Evolutionary conservation across 1,140 invertebrate species (phyloP), one percentile per base, ranked within the genome.

Genomic region (Battus philenor): DNA sequence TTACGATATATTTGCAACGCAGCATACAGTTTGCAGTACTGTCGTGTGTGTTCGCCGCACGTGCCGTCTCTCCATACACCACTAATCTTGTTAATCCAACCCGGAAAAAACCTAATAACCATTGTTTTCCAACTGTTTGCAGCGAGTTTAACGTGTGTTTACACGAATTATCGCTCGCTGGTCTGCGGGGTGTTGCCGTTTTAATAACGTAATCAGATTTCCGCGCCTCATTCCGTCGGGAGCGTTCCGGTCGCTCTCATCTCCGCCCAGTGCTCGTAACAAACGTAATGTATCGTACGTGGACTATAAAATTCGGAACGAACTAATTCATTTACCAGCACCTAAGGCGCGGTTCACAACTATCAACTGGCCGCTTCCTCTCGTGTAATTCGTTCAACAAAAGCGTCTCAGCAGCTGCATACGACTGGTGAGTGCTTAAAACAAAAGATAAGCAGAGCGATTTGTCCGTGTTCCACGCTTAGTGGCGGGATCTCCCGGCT

Each of bases 81-180:
- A 47, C 55, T 77, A 73, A 82, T 72, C 69, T 68, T 47, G 63
- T 44, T 79, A 79, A 82, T 76, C 78, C 66, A 24, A 69, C 67
- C 67, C 68, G 68, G 75, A 73, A 82, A 78, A 76, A 71, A 68
- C 59, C 44, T 58, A 62, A 66, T 69, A 66, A 59, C 63, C 66
- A 72, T 75, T 81, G 77, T 71, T 69, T 62, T 68, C 41, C 49
- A 57, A 54, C 59, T 68, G 64, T 76, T 70, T 68, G 59, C 63
- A 62, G 41, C 46, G 60, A 46, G 61, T 54, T 62, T 60, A 54
- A 45, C 45, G 46, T 44, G 39, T 74, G 64, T 77, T 77, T 77
- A 63, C 55, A 30, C 55, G 49, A 58, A 58, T 66, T 71, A 71
- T 73, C 70, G 56, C 38, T 38, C 57, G 57, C 59, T 15, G 7